phyloP scores from a whole-genome alignment of 2,113 vertebrate species.

The Gila orcuttii region DNA sequence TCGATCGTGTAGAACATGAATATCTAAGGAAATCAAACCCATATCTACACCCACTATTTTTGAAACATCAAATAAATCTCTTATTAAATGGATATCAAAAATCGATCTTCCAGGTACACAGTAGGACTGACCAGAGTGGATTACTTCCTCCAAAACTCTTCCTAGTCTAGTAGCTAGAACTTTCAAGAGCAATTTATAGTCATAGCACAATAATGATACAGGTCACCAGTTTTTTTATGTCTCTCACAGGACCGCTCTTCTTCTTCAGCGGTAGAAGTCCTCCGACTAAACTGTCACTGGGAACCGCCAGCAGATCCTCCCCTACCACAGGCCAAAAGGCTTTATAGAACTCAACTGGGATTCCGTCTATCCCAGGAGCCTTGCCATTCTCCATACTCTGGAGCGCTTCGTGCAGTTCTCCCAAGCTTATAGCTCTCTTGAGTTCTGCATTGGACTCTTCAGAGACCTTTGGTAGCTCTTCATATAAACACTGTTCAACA shows the following conservation, averaged over 20 bases:
- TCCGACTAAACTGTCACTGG: not conserved
- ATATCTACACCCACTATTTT: too few species aligned
- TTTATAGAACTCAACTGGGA: too few species aligned
- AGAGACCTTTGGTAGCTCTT: not conserved
- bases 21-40: too few species aligned
- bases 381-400: not conserved
- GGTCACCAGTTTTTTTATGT: not conserved
- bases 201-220: not conserved
- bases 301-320: not conserved
- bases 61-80: too few species aligned
- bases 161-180: not conserved
- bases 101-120: too few species aligned
- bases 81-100: too few species aligned
- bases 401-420: too few species aligned
- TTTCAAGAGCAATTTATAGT: not conserved
- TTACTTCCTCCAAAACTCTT: not conserved
- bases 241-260: not conserved
- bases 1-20: too few species aligned
- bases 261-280: not conserved
- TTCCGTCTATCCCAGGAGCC: not conserved
- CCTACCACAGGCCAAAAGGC: not conserved
- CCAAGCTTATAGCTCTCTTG: not conserved
- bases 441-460: not conserved
- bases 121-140: too few species aligned
- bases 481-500: not conserved